Evolutionary conservation across 2,888 invertebrate species (phyloP).

Genomic region (Ferdinandea cuprea): DNA sequence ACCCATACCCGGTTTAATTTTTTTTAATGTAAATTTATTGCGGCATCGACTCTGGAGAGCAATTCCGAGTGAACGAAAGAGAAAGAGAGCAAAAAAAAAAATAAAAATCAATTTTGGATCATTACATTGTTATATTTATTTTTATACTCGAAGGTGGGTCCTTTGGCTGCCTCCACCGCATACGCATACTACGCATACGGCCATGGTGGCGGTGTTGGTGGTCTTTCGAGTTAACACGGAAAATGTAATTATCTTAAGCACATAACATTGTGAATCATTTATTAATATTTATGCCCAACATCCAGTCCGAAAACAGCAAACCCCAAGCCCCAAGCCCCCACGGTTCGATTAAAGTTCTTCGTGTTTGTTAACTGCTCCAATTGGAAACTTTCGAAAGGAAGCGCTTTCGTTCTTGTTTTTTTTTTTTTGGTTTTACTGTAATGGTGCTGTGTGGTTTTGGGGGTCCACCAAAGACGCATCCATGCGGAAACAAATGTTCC

Average conservation of each 20-base stretch:
- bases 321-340: too few species aligned
- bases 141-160: constrained; percentile 44
- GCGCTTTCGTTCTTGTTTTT: background rate
- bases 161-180: background rate
- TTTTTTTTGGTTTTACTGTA: background rate
- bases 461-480: constrained; percentile 29
- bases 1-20: too few species aligned
- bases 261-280: constrained; percentile 59
- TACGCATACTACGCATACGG: background rate
- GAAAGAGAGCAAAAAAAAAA: constrained; percentile 10
- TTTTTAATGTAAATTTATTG: constrained; percentile 55
- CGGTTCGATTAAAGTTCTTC: constrained; percentile 9
- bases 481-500: constrained; percentile 67
- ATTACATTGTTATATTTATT: constrained; percentile 62
- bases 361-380: constrained; percentile 7
- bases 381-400: background rate
- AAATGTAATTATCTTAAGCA: constrained; percentile 69
- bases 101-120: constrained; percentile 61
- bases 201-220: background rate
- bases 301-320: too few species aligned
- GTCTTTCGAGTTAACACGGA: constrained; percentile 8
- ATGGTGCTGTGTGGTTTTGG: background rate
- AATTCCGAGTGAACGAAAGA: constrained; percentile 11
- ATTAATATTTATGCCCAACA: constrained; percentile 60
- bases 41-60: constrained; percentile 24